A percentile compares a stretch with the other conserved stretches of the same genome.
Conservation (phyloP, 2,797 vertebrate genomes). For the Acipenser oxyrinchus region DNA sequence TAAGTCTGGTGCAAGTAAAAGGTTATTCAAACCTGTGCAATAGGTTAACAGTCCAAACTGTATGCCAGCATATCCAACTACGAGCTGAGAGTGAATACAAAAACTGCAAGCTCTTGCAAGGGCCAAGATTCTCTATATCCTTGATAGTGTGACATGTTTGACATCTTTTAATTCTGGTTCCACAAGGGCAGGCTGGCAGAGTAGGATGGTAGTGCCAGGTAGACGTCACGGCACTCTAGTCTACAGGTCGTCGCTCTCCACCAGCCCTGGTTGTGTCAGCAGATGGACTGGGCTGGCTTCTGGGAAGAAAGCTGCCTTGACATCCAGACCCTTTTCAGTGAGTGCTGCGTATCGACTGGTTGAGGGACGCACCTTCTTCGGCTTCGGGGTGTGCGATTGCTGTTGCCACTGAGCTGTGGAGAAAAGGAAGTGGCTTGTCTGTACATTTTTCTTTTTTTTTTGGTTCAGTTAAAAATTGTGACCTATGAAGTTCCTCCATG, state of each 20-base stretch:
- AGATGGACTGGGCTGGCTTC: conserved; percentile 79
- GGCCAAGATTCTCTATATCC: neutral
- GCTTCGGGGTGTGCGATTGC: conserved; percentile 75
- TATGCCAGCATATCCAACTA: neutral
- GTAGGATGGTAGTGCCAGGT: neutral
- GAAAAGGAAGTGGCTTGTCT: neutral
- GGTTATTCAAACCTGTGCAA: neutral
- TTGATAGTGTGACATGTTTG: neutral
- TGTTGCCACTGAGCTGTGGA: conserved; percentile 90
- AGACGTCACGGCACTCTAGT: conserved; percentile 4
- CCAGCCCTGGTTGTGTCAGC: conserved; percentile 64
- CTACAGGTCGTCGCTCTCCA: conserved; percentile 96
- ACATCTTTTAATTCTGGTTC: conserved; percentile 1
- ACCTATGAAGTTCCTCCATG: no score
- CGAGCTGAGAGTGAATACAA: neutral
- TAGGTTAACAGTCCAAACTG: neutral
- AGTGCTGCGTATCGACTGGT: conserved; percentile 92
- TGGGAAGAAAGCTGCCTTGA: conserved; percentile 94
- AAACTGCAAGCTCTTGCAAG: conserved; percentile 1
- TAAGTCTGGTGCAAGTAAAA: conserved; percentile 10
- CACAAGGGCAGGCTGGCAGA: neutral
- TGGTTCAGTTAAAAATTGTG: no score
- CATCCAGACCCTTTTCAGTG: conserved; percentile 92
- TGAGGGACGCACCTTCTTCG: conserved; percentile 89
- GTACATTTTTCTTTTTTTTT: neutral